Conservation (phyloP, 2,113 vertebrate genomes). For the Cyprinodon variegatus region DNA sequence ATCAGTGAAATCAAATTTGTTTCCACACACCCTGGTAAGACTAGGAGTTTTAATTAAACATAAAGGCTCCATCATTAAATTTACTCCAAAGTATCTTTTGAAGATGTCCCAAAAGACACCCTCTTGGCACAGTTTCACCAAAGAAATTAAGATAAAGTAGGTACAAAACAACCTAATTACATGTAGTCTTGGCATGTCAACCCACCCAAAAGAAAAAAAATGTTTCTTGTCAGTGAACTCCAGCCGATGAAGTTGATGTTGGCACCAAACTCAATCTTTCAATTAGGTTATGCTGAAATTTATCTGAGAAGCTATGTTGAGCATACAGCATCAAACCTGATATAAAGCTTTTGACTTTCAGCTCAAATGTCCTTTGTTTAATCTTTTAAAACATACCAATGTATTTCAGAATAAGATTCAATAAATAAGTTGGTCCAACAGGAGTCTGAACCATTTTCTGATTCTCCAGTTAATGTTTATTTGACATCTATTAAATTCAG, state of each 20-base stretch:
- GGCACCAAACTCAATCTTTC: constrained; percentile 37
- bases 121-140: constrained; percentile 38
- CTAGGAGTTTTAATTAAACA: constrained; percentile 9
- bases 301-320: background rate
- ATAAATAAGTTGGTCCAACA: too few relatives aligned
- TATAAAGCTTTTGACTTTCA: constrained; percentile 33
- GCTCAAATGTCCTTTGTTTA: constrained; percentile 26
- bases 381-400: background rate
- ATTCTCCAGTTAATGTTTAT: too few relatives aligned
- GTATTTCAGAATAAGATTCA: background rate
- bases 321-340: constrained; percentile 8
- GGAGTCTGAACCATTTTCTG: too few relatives aligned
- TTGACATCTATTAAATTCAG: too few relatives aligned
- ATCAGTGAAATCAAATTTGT: constrained; percentile 31
- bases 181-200: constrained; percentile 58
- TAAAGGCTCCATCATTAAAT: constrained; percentile 36
- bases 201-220: constrained; percentile 20
- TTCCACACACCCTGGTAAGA: constrained; percentile 14
- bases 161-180: constrained; percentile 51
- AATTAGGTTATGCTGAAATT: constrained; percentile 19
- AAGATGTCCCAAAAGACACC: constrained; percentile 27
- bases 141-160: constrained; percentile 10
- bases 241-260: constrained; percentile 46
- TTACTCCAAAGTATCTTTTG: constrained; percentile 25
- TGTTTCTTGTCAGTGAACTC: constrained; percentile 42